Base-by-base conservation (phyloP, 2,888 invertebrate species). In the Drosophila cognata region DNA sequence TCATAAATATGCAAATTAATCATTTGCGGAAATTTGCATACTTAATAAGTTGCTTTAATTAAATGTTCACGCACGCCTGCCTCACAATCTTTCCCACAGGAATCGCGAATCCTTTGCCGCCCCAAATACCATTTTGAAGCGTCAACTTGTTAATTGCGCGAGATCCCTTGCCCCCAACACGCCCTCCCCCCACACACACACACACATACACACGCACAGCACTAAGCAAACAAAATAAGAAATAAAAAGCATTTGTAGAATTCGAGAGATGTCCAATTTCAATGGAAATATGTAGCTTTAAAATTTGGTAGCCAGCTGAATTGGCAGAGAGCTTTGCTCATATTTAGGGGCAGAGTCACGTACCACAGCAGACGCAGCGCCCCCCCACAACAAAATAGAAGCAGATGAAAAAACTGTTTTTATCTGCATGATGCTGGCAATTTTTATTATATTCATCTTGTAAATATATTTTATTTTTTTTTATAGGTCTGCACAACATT, bases 1-100 rank as follows among this genome's bases (percentile, higher is more conserved):
- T 96, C 91, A 56, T 93, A 93, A 79, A 70, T 82, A 90, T 82
- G 85, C 78, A 90, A 88, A 91, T 87, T 89, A 88, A 91, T 84
- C 89, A 88, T 88, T 91, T 88, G 89, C 82, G 89, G 79, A 90
- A 88, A 88, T 88, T 88, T 88, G 83, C 88, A 88, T 88, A 90
- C 83, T 88, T 90, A 90, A 88, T 90, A 90, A 88, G 88, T 90
- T 79, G 88, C 88, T 88, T 90, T 88, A 90, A 88, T 88, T 90
- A 90, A 89, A 86, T 91, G 88, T 90, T 91, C 86, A 86, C 82
- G 91, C 90, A 89, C 88, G 88, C 90, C 78, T 89, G 88, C 83
- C 83, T 61, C 72, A 79, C 83, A 88, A 87, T 87, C 84, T 88
- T 74, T 77, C 87, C 90, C 88, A 64, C 73, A 64, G 81, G 87